Conservation (phyloP, 2,888 invertebrate genomes). For the Archips xylosteana region DNA sequence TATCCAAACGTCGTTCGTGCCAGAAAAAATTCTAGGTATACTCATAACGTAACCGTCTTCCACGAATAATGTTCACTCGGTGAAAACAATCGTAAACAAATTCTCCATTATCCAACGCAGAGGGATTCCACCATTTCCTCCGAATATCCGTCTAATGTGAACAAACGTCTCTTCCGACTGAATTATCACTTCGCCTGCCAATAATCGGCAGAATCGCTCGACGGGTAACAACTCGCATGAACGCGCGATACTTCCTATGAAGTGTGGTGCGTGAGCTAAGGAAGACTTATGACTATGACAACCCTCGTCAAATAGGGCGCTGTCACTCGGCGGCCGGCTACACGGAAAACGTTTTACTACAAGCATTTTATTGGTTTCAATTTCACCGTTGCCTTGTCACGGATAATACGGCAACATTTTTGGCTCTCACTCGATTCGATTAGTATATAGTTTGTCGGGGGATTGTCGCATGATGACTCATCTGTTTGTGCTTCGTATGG, state of each 20-base stretch:
- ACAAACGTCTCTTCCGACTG: conserved; percentile 32
- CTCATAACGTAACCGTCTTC: not conserved
- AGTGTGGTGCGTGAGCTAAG: conserved; percentile 49
- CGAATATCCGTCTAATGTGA: conserved; percentile 17
- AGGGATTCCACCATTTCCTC: conserved; percentile 16
- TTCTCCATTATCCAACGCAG: conserved; percentile 1
- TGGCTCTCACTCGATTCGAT: conserved; percentile 50
- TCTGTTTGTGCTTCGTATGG: conserved; percentile 23
- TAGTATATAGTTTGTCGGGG: conserved; percentile 54
- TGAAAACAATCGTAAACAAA: not conserved
- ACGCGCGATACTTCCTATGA: conserved; percentile 30
- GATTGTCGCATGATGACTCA: conserved; percentile 42
- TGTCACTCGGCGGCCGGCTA: conserved; percentile 62
- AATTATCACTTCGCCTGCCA: conserved; percentile 36
- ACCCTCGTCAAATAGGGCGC: conserved; percentile 73
- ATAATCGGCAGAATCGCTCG: conserved; percentile 21
- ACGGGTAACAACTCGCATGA: conserved; percentile 34
- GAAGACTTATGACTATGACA: conserved; percentile 85
- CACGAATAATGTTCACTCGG: not conserved
- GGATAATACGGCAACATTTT: conserved; percentile 63
- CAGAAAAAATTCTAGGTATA: too few relatives aligned
- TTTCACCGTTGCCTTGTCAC: conserved; percentile 75
- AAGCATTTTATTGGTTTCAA: conserved; percentile 83
- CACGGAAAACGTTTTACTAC: conserved; percentile 80
- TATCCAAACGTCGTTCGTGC: too few relatives aligned